Evolutionary conservation across 2,797 vertebrate species (phyloP).

Genomic region (Tamandua tetradactyla): DNA sequence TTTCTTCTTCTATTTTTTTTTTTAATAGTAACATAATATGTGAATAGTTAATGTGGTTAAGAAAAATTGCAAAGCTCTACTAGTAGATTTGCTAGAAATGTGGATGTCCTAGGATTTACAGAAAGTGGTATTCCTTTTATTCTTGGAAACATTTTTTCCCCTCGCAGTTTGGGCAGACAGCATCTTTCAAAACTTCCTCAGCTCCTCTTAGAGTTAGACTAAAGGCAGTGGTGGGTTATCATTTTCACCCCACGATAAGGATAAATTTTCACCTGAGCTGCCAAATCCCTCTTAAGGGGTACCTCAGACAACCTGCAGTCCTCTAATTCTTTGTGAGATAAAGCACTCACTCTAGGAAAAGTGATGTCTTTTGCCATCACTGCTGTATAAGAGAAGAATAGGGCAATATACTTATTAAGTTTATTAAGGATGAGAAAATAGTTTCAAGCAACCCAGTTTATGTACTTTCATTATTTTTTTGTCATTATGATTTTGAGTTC

Average conservation of each 20-base stretch:
- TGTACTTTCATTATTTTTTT: not conserved
- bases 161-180: not conserved
- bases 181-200: not conserved
- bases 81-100: not conserved
- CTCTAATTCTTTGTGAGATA: not conserved
- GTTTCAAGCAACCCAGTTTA: not conserved
- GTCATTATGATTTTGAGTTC: not conserved
- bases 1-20: not conserved
- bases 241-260: not conserved
- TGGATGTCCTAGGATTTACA: accelerated
- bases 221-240: not conserved
- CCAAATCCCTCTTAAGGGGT: not conserved
- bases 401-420: not conserved
- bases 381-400: not conserved
- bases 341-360: not conserved
- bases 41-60: not conserved
- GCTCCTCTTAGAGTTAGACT: not conserved
- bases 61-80: not conserved
- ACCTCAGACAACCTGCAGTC: not conserved
- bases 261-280: not conserved
- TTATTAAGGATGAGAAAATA: not conserved
- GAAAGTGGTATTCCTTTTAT: not conserved
- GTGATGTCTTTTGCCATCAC: not conserved
- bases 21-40: constrained; percentile 5
- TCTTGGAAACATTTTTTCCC: not conserved